Percentiles rank a stretch among this genome's conserved stretches.
Conservation (phyloP, 2,888 invertebrate species). For the Mamestra brassicae region DNA sequence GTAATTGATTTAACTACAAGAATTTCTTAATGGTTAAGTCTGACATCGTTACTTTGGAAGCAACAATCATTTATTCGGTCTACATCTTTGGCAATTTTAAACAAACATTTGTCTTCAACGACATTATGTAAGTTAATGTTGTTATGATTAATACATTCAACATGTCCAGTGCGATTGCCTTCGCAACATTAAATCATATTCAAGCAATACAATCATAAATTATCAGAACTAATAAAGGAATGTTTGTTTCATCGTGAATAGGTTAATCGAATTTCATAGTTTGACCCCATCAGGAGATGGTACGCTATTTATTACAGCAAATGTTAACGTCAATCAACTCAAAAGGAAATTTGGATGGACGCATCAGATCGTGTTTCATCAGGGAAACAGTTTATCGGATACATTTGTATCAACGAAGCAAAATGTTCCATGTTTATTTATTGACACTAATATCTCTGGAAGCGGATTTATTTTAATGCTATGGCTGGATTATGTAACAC, state of each 20-base stretch:
- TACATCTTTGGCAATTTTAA: conserved; percentile 53
- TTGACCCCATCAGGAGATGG: conserved; percentile 76
- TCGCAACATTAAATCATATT: conserved; percentile 63
- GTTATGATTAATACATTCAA: conserved; percentile 61
- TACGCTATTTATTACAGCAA: conserved; percentile 77
- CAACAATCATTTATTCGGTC: conserved; percentile 35
- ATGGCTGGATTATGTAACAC: conserved; percentile 62
- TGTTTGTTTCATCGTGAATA: conserved; percentile 73
- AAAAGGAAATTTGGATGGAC: conserved; percentile 73
- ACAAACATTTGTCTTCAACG: conserved; percentile 46
- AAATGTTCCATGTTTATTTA: conserved; percentile 65
- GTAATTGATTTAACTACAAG: conserved; percentile 58
- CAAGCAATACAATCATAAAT: conserved; percentile 67
- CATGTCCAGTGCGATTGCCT: conserved; percentile 53
- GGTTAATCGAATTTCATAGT: conserved; percentile 81
- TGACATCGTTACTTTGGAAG: conserved; percentile 33
- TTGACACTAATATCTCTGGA: conserved; percentile 65
- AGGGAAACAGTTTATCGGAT: conserved; percentile 72
- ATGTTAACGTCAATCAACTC: conserved; percentile 78
- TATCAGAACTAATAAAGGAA: conserved; percentile 70
- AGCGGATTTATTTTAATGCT: conserved; percentile 65
- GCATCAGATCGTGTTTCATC: conserved; percentile 73
- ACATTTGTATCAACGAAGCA: conserved; percentile 66
- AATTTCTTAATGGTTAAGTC: conserved; percentile 46
- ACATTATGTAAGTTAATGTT: conserved; percentile 59